Base-by-base conservation (phyloP, 2,797 vertebrate species). In the Capromys pilorides region DNA sequence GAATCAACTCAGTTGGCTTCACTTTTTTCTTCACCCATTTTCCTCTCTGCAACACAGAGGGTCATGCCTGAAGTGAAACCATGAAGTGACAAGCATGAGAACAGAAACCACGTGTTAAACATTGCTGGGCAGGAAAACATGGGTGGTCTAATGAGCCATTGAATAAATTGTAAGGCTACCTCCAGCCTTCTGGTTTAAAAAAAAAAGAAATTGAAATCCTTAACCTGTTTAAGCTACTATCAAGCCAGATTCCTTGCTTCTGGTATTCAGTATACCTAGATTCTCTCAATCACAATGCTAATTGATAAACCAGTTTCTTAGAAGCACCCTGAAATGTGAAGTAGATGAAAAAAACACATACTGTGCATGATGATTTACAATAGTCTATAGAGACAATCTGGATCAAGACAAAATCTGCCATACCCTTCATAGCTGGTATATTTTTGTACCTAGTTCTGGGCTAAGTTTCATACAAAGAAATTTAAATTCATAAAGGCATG, bases 21-120 rank as follows among this genome's bases (percentile, higher is more conserved):
- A 90, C 36, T 59, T 64, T 89, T 75, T 22, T 39, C 83, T 85
- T 57, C 54, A 19, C 54, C 54, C 62, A 62, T 82, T 86, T 93
- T 66, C 24, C 51, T 84, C 86, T 75, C 86, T 91, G 73, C 45
- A 90, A 86, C 61, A 61, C 80, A 95, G 54, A 93, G 59, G 39
- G 54, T 39, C 79, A 93, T 67, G 31, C 41, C 87, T 88, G 5
- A 64, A 39, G 62, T 91, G 28, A 69, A 94, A 73, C 84, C 49
- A 91, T 36, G 69, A 88, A 62, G 84, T 79, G 88, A 88, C 67
- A 96, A 88, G 57, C 67, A 88, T 79, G 39, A 91, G 80, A 94
- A 94, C 79, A 95, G 83, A 90, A 95, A 73, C 64, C 75, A 71
- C 57, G 62, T 79, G 89, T 69, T 86, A 59, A 88, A 75, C 31